phyloP scores from a whole-genome alignment of 2,797 vertebrate genomes.

The Sebastolobus alascanus region DNA sequence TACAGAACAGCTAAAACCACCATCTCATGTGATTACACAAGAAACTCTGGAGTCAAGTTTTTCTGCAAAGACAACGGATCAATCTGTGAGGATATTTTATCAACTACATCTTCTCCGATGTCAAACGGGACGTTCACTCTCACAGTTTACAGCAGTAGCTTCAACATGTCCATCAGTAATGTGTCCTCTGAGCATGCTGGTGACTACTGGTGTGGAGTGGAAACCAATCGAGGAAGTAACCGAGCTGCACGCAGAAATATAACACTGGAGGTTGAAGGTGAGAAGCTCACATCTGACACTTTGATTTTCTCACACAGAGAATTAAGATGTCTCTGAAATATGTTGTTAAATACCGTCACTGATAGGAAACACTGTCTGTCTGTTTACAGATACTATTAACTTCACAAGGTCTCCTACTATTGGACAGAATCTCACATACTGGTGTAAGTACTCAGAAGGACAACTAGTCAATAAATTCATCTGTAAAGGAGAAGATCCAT shows the following conservation, averaged over 20 bases:
- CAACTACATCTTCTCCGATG: background rate
- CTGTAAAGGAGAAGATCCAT: slow-evolving; percentile 55
- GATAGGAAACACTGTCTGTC: background rate
- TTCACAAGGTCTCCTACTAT: rapidly evolving
- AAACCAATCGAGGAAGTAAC: rapidly evolving
- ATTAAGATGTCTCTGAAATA: background rate
- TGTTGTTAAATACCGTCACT: background rate
- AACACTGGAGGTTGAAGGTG: rapidly evolving
- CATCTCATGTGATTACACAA: slow-evolving; percentile 12
- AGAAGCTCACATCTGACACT: background rate
- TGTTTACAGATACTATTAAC: background rate
- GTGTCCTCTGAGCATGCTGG: slow-evolving; percentile 2
- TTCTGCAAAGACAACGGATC: background rate
- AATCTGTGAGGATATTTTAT: background rate
- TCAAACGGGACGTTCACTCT: background rate
- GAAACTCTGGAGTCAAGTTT: rapidly evolving
- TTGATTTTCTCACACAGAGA: too few species aligned
- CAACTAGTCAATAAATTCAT: background rate
- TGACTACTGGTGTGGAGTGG: slow-evolving; percentile 49
- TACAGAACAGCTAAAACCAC: background rate
- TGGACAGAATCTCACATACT: slow-evolving; percentile 1
- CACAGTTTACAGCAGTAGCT: rapidly evolving
- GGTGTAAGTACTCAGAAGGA: rapidly evolving
- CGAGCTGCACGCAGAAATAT: background rate
- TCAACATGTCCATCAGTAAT: background rate